Base-by-base conservation (phyloP, 2,113 vertebrate genomes). In the Egretta garzetta region DNA sequence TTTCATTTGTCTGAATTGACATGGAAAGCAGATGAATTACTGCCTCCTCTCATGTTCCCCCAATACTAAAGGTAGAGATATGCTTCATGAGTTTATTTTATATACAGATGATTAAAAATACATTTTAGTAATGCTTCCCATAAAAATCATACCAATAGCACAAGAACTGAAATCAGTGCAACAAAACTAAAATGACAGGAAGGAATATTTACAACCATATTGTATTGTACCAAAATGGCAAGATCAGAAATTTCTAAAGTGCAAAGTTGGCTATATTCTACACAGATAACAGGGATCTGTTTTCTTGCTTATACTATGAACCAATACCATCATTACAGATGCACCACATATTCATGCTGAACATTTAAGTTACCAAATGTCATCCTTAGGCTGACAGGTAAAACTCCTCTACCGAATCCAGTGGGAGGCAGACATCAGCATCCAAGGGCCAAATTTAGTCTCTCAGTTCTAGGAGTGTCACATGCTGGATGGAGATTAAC, bases 181-280 rank as follows among this genome's bases (percentile, higher is more conserved):
- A 96, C 27, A 50, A 63, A 84, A 87, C 10, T 14, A 45, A 84
- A 91, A 49, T 45, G 66, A 43, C 68, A 87, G 52, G 59, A 89
- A 96, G 41, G 10, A 83, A 10, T 94, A 94, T 95, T 95, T 96
- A 95, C 90, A 97, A 68, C 66, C 58, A 67, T 12, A 62, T 49
- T 75, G 70, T 82, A 39, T 9, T 68, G 45, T 74, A 90, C 22
- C 30, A 14, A 79, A 95, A 95, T 58, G 49, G 67, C 49, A 82
- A 91, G 45, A 75, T 66, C 28, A 32, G 77, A 85, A 67, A 39
- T 77, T 66, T 76, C 90, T 94, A 55, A 96, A 90, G 95, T 93
- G 89, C 87, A 52, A 93, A 92, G 74, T 39, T 93, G 53, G 55
- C 91, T 82, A n/a, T 72, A 80, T 41, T 52, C 49, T 88, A 74